Conservation (phyloP, 2,113 vertebrate genomes). For the Limanda limanda region DNA sequence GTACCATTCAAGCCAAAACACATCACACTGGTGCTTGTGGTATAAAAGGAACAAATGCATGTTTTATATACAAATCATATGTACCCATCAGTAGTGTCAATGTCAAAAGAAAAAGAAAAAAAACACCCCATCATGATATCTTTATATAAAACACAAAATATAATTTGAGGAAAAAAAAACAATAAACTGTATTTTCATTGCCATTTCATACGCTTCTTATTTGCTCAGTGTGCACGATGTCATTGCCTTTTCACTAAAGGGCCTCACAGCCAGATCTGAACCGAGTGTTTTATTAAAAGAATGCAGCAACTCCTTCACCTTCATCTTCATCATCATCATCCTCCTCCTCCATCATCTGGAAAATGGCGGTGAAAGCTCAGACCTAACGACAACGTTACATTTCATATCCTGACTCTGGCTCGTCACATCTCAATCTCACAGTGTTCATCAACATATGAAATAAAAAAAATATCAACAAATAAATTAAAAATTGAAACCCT, state of each 20-base stretch:
- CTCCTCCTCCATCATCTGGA: not conserved
- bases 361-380: conserved; percentile 20
- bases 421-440: conserved; percentile 70
- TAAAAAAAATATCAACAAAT: conserved; percentile 65
- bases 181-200: conserved; percentile 48
- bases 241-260: conserved; percentile 10
- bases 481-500: conserved; percentile 63
- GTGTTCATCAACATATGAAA: conserved; percentile 70
- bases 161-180: conserved; percentile 30
- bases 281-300: conserved; percentile 30
- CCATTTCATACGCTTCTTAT: conserved; percentile 60
- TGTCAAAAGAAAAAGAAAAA: conserved; percentile 26
- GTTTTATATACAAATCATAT: conserved; percentile 74
- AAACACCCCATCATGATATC: conserved; percentile 52
- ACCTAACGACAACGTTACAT: conserved; percentile 34
- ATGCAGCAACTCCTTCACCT: conserved; percentile 23
- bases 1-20: conserved; percentile 59
- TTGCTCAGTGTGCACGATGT: conserved; percentile 53
- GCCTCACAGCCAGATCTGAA: conserved; percentile 31
- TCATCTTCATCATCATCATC: not conserved
- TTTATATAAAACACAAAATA: conserved; percentile 60
- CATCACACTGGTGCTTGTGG: conserved; percentile 55
- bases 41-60: conserved; percentile 36
- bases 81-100: conserved; percentile 80
- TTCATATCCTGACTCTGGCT: conserved; percentile 46